Evolutionary conservation across 1,140 invertebrate genomes (phyloP), one percentile per base, ranked within the genome.

Genomic region (Bombus consobrinus): DNA sequence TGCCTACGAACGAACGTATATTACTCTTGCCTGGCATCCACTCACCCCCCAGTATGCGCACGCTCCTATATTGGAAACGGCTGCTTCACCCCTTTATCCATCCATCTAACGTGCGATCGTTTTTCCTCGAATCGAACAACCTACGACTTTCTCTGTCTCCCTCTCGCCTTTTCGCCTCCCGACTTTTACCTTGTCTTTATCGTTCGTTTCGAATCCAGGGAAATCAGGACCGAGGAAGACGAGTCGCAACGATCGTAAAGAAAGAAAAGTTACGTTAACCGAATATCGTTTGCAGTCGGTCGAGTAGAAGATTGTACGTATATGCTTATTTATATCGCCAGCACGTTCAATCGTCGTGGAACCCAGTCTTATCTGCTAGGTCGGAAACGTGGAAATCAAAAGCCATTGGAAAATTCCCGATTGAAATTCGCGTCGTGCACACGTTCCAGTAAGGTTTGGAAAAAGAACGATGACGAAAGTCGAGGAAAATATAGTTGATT

Each of bases 51-150:
- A 0, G 6, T n/a, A 41, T 18, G 41, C 34, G n/a, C 74, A 37
- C 34, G 25, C 64, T 10, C 37, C 1, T 64, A 28, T 57, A 80
- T 64, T 32, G 78, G 71, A 68, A 81, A 74, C 59, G 37, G 43
- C 41, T 64, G 41, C 53, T 22, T 43, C 47, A 43, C 62, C 72
- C 57, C 13, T 10, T 59, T n/a, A 73, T 66, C 62, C 85, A 71
- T 77, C 85, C 85, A n/a, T 77, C 85, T n/a, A 75, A 3, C 68
- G 64, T n/a, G 81, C 81, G 64, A 77, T 87, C 85, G 72, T 86
- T 83, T 75, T 75, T 71, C 85, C 81, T 87, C 59, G 73, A 73
- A 83, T 72, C 85, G 68, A 57, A 78, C 41, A 22, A 69, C 41
- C 74, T 28, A 25, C 57, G 8, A 57, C 22, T 5, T 10, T 28